Conservation (phyloP, 2,113 vertebrate genomes). For the Engraulis encrasicolus region DNA sequence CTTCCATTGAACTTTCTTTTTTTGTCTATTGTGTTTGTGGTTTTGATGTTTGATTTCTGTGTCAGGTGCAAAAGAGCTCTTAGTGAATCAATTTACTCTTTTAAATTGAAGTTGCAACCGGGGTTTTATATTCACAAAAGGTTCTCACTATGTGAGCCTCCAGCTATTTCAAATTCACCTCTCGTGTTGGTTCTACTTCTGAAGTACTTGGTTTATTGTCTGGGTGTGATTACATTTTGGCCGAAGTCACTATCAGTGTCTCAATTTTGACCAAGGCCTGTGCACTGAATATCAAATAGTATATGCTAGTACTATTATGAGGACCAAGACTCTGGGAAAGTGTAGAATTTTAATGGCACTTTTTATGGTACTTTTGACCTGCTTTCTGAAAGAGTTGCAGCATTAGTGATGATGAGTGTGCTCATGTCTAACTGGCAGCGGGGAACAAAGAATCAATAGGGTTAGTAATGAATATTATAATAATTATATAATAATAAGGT, state of each 20-base stretch:
- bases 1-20: not conserved
- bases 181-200: not conserved
- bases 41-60: not conserved
- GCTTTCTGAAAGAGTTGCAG: too few species aligned
- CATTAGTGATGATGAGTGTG: too few species aligned
- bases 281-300: too few species aligned
- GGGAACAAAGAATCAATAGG: conserved; percentile 52
- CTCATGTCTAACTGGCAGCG: not conserved
- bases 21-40: not conserved
- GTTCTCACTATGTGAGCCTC: not conserved
- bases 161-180: not conserved
- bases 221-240: not conserved
- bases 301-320: too few species aligned
- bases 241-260: too few species aligned
- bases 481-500: conserved; percentile 45
- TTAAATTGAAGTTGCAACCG: not conserved
- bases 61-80: not conserved
- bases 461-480: not conserved
- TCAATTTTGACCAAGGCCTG: too few species aligned
- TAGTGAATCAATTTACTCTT: not conserved
- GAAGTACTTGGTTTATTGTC: not conserved
- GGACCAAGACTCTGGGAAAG: too few species aligned
- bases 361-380: too few species aligned
- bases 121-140: not conserved
- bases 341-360: too few species aligned